Evolutionary conservation across 2,113 vertebrate genomes (phyloP).

Genomic region (Halcyon senegalensis): DNA sequence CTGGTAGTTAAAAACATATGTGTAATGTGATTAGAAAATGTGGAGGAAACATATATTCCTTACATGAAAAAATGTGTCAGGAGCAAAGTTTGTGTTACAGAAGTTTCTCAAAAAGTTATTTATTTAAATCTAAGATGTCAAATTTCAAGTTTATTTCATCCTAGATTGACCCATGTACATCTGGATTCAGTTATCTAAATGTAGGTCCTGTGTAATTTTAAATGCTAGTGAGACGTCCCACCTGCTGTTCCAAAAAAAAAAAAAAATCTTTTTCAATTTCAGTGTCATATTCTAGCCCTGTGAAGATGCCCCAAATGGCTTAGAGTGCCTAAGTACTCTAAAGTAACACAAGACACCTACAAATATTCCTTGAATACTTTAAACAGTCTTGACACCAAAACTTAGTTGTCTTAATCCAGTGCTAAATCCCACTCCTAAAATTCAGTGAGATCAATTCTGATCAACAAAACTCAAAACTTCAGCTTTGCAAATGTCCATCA

Average conservation of each 20-base stretch:
- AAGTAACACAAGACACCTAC: neutral
- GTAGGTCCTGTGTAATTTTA: neutral
- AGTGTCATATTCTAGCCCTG: neutral
- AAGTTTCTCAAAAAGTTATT: neutral
- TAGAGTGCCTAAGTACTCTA: neutral
- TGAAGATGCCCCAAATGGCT: neutral
- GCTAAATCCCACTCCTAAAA: neutral
- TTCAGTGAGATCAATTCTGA: neutral
- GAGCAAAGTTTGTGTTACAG: neutral
- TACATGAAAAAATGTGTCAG: neutral
- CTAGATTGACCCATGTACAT: neutral
- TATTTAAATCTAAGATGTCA: neutral
- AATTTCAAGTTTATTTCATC: neutral
- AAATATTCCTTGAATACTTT: neutral
- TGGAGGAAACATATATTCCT: neutral
- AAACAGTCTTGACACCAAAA: neutral
- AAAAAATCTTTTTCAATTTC: neutral
- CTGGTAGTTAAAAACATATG: neutral
- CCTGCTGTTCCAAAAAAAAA: neutral
- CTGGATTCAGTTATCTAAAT: neutral
- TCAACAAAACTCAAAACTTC: neutral
- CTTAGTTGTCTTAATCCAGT: neutral
- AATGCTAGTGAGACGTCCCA: neutral
- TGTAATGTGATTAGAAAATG: neutral
- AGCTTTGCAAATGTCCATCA: neutral